Conservation (phyloP, 2,113 vertebrate species). For the Uropsilus gracilis region DNA sequence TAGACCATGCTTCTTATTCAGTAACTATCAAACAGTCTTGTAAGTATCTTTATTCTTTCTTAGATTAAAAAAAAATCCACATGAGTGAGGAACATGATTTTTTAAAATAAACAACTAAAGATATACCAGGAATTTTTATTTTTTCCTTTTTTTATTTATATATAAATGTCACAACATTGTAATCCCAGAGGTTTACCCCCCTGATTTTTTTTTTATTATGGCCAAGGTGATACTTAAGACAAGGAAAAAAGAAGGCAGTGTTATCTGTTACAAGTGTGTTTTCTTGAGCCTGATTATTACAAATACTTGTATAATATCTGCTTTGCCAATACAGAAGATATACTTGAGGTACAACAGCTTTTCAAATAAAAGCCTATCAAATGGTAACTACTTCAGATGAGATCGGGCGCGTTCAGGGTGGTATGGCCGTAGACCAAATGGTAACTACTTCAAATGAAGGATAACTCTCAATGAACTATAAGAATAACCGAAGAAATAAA, state of each 20-base stretch:
- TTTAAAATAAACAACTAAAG: neutral
- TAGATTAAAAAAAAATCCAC: neutral
- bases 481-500: neutral
- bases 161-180: too few species aligned
- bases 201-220: neutral
- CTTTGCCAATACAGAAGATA: neutral
- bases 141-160: too few species aligned
- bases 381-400: neutral
- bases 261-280: neutral
- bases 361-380: neutral
- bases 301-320: neutral
- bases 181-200: too few species aligned
- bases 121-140: neutral
- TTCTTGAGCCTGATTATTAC: neutral
- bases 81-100: neutral
- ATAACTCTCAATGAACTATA: neutral
- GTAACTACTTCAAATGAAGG: neutral
- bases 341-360: neutral
- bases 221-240: neutral
- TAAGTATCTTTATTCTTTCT: neutral
- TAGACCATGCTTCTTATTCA: neutral
- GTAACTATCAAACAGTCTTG: neutral
- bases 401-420: too few species aligned
- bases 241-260: neutral
- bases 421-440: too few species aligned